Evolutionary conservation across 2,113 vertebrate genomes (phyloP).

Genomic region (Neolamprologus sp.): DNA sequence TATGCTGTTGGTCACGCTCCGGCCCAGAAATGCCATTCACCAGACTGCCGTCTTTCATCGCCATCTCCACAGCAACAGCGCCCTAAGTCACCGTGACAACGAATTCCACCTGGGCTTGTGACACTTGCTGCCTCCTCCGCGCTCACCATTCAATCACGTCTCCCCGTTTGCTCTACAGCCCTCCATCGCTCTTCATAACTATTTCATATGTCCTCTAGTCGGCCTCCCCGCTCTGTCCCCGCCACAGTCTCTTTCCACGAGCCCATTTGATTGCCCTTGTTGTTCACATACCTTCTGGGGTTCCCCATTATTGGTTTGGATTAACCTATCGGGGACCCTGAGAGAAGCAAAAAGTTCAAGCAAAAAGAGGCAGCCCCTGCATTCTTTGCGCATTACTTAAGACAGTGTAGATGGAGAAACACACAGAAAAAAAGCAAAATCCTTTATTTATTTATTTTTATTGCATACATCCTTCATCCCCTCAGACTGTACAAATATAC

Average conservation of each 20-base stretch:
- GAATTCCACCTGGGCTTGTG: slow-evolving; percentile 47
- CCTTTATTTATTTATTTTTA: background rate
- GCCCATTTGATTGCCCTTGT: background rate
- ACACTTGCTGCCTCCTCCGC: slow-evolving; percentile 25
- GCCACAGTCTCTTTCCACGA: background rate
- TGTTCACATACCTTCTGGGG: background rate
- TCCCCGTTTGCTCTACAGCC: background rate
- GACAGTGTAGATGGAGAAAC: background rate
- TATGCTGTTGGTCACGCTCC: slow-evolving; percentile 52
- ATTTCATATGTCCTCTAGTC: background rate
- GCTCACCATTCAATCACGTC: slow-evolving; percentile 16
- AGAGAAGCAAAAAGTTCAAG: background rate
- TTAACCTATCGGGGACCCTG: background rate
- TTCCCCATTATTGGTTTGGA: background rate
- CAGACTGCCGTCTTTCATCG: slow-evolving; percentile 43
- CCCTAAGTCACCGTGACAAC: slow-evolving; percentile 55
- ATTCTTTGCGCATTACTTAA: background rate
- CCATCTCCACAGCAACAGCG: slow-evolving; percentile 41
- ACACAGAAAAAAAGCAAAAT: background rate
- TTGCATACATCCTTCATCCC: background rate
- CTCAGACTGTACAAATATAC: background rate
- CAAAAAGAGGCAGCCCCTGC: background rate
- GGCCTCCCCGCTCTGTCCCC: background rate
- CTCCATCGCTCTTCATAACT: background rate
- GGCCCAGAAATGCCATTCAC: slow-evolving; percentile 21